Evolutionary conservation across 2,888 invertebrate species (phyloP), one percentile per base, ranked within the genome.

Genomic region (Bruchidius siliquastri): DNA sequence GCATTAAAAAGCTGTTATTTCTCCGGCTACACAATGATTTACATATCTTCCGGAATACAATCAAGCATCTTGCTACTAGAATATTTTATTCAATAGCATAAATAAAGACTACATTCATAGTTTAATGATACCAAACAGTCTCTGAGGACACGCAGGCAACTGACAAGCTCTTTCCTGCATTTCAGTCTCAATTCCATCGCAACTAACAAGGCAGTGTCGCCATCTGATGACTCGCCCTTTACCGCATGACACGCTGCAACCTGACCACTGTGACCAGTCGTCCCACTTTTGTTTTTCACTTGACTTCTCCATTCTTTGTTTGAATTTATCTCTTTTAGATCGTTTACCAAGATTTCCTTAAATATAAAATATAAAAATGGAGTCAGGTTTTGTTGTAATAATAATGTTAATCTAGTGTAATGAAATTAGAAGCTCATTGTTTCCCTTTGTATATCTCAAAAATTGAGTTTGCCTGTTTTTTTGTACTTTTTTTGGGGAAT

Each of bases 161-260:
- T 88, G 88, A 75, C 88, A 89, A 4, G 84, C 78, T 79, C 88
- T 88, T 77, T 88, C 88, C 76, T 88, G 87, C 88, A 88, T 88
- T 83, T 89, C 88, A 2, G 87, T 87, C 77, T 88, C 88, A 6
- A 86, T 85, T 3, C 81, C 83, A 8, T 82, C 79, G 75, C 88
- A 88, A 74, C 86, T 84, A 32, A 81, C 82, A 74, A 86, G 74
- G 80, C 90, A 90, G 74, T 88, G 86, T 22, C 91, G 84, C 85
- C 89, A 90, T 26, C 91, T 84, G 77, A 88, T 89, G 78, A 90
- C 85, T 22, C 89, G 84, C 2, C 92, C 92, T 80, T 88, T 88
- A 0, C 91, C 92, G 80, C 92, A 92, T 30, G 88, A 88, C 0
- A 90, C 91, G 74, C 89, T 88, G 82, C 91, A 92, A n/a, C 88